Base-by-base conservation (phyloP, 2,888 invertebrate species). In the Argynnis bischoffii region DNA sequence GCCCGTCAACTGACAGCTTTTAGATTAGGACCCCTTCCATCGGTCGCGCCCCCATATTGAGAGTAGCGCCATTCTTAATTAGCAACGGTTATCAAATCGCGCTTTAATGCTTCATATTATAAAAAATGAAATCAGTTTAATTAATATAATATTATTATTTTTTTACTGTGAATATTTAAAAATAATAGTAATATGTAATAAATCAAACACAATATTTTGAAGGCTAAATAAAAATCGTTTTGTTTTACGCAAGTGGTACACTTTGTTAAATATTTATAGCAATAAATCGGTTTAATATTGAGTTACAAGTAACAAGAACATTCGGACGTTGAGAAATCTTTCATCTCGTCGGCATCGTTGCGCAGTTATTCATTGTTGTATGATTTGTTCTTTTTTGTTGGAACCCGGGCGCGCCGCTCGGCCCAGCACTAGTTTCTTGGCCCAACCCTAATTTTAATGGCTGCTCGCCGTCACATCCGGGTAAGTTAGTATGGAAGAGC, bases 361-460 rank as follows among this genome's bases (percentile, higher is more conserved):
- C 86, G 78, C 86, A 84, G 86, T 87, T 86, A 84, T 86, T 88
- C 88, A 86, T 88, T 88, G 87, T 71, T 79, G 75, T 80, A 76
- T 80, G 78, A 84, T 84, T 88, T 79, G 77, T 80, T 79, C 76
- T 81, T 85, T 87, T 87, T 85, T 81, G 79, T 81, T 75, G 75
- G 74, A 74, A 75, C 81, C 78, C 81, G 80, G 87, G 88, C 87
- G 86, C 85, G 87, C 80, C 85, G 81, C 78, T 79, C 82, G 86
- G 89, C 88, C 89, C 89, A 85, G 85, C 92, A 90, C 90, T 90
- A 90, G 85, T 79, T 83, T 83, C 81, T 85, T 86, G 84, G 91
- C 92, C 92, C 93, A 92, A 88, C 93, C 93, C 92, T 92, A 92
- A 92, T 90, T 92, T 92, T 92, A 92, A 93, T 93, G 93, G 93